phyloP scores from a whole-genome alignment of 2,113 vertebrate species.

The Pteropus alecto region DNA sequence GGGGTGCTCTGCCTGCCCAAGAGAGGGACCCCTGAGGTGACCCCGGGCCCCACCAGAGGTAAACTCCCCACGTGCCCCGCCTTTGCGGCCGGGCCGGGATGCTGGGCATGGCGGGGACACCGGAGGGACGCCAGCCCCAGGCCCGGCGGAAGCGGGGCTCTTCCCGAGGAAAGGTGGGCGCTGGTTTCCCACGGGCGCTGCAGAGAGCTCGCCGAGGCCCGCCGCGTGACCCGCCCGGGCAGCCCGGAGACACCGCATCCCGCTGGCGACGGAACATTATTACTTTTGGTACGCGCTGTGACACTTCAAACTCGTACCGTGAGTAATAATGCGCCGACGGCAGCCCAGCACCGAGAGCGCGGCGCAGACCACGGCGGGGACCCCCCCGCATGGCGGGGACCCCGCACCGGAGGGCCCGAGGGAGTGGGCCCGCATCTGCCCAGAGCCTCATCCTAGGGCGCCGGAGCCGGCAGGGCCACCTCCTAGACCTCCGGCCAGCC shows the following conservation, averaged over 20 bases:
- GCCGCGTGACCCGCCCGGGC: neutral
- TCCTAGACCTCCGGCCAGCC: neutral
- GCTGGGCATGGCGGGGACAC: fast-evolving
- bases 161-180: fast-evolving
- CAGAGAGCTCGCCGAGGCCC: fast-evolving
- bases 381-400: fast-evolving
- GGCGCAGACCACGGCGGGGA: neutral
- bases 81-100: fast-evolving
- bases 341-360: slow-evolving; percentile 78
- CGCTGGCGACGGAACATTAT: slow-evolving; percentile 94
- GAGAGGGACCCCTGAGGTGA: neutral
- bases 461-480: neutral
- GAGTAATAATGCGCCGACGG: slow-evolving; percentile 99
- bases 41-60: slow-evolving; percentile 69
- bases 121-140: neutral
- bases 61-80: neutral
- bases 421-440: fast-evolving
- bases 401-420: fast-evolving
- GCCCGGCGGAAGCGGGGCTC: neutral
- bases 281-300: slow-evolving; percentile 99
- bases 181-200: fast-evolving
- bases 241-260: neutral
- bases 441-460: neutral
- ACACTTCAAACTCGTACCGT: slow-evolving; percentile 99
- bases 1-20: slow-evolving; percentile 77